Percentiles rank a stretch among this genome's conserved stretches.
phyloP scores from a whole-genome alignment of 1,140 invertebrate species.

The Drosophila mayri region DNA sequence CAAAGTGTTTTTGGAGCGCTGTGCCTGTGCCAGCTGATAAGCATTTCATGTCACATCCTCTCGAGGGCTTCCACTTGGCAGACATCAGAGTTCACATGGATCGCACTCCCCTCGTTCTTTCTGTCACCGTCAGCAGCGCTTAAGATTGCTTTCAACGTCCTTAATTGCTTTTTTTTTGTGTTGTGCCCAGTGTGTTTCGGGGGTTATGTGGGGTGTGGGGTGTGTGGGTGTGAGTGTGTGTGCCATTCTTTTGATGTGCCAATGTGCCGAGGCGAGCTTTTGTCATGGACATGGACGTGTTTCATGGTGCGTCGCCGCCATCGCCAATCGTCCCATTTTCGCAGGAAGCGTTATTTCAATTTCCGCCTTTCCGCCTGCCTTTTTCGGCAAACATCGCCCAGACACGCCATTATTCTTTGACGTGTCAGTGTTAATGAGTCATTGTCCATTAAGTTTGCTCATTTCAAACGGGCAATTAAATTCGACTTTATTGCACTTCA shows the following conservation, averaged over 20 bases:
- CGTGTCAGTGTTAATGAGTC: slow-evolving; percentile 84
- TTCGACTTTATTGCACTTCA: slow-evolving; percentile 82
- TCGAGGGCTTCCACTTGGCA: slow-evolving; percentile 65
- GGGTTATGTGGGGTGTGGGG: not conserved
- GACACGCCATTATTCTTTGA: slow-evolving; percentile 81
- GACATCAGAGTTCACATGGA: slow-evolving; percentile 69
- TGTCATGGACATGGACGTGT: slow-evolving; percentile 69
- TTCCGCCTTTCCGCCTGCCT: slow-evolving; percentile 73
- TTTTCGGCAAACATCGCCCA: slow-evolving; percentile 65
- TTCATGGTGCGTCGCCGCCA: slow-evolving; percentile 26
- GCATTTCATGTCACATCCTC: slow-evolving; percentile 84
- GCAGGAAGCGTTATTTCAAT: slow-evolving; percentile 82
- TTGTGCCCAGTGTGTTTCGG: slow-evolving; percentile 15
- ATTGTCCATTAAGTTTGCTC: slow-evolving; percentile 84
- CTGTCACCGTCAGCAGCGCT: slow-evolving; percentile 79
- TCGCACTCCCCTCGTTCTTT: slow-evolving; percentile 44
- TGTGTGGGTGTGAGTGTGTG: slow-evolving; percentile 29
- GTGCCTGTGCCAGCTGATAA: slow-evolving; percentile 71
- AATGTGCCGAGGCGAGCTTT: slow-evolving; percentile 64
- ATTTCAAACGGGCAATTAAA: slow-evolving; percentile 84
- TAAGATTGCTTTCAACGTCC: slow-evolving; percentile 84
- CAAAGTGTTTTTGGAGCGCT: not conserved
- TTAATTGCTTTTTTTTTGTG: slow-evolving; percentile 82
- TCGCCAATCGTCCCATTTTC: slow-evolving; percentile 52
- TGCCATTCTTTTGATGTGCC: slow-evolving; percentile 73